Base-by-base conservation (phyloP, 2,113 vertebrate species). In the Onychorhynchus coronatus region DNA sequence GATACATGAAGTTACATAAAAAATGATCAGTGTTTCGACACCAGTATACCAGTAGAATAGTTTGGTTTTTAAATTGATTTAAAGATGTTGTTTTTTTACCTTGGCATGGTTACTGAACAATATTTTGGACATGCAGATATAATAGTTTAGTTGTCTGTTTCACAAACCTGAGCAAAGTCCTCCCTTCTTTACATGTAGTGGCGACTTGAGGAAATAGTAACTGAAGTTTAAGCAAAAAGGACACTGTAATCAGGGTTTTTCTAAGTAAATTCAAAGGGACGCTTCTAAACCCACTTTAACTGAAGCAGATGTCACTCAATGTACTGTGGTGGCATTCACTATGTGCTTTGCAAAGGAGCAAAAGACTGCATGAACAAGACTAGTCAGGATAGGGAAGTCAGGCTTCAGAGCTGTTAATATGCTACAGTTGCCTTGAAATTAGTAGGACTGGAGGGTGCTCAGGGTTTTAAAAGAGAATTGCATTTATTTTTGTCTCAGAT, bases 401-500 rank as follows among this genome's bases (percentile, higher is more conserved):
- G 41, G 37, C 24, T 89, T 81, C 46, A 62, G 77, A 91, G 58
- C 37, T 73, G 20, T 35, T 79, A 73, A 61, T 3, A 49, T 28
- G 28, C 47, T 78, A 39, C 5, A 28, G 19, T 39, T 92, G 52
- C 53, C 79, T 42, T 68, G n/a, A 55, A 96, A 81, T 72, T 49
- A 86, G n/a, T 56, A 61, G 56, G 30, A 44, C 67, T 89, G 66
- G 39, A 94, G 72, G 31, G 17, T 68, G 72, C 67, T 90, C 44
- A 42, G 85, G 68, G 35, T 39, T 91, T 93, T 93, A 58, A 50
- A 63, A 47, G 52, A 62, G n/a, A 80, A 10, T 11, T 61, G 76
- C 25, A 31, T 93, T 89, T 92, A 74, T 88, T 95, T 95, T 94
- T 42, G 41, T 91, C 66, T 92, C 12, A 13, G 22, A 79, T 92